Evolutionary conservation across 2,797 vertebrate genomes (phyloP), one percentile per base, ranked within the genome.

Genomic region (Scleropages formosus): DNA sequence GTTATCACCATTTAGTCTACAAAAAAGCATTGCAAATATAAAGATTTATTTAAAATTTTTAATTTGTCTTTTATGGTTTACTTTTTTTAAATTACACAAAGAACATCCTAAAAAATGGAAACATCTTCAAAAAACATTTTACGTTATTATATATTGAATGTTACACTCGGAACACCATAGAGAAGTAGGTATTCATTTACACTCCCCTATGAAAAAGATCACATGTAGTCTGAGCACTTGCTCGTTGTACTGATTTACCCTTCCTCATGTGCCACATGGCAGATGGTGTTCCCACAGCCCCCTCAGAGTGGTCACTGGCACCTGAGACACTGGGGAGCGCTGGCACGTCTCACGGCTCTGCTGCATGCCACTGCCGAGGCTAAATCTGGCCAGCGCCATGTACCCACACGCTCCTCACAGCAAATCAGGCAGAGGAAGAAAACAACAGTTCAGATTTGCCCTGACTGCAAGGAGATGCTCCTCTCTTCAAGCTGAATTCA

Each of bases 201-300:
- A n/a, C n/a, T n/a, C n/a, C n/a, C n/a, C n/a, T n/a, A n/a, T n/a
- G n/a, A n/a, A n/a, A n/a, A n/a, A n/a, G n/a, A n/a, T n/a, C n/a
- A n/a, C n/a, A n/a, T n/a, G n/a, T n/a, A n/a, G 89, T 82, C 86
- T 85, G 81, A 82, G 85, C 86, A 89, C 88, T 88, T 90, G 88
- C 88, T n/a, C n/a, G n/a, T n/a, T 84, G 80, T 80, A 75, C 80
- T 81, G 85, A 86, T 87, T 86, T 84, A 78, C 81, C 85, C 85
- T 78, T 71, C 44, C 31, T 62, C 44, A 62, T 20, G 20, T 31
- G 31, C 39, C 82, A 84, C 78, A 80, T 74, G 80, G 83, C 90
- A 92, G 90, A 90, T 90, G 90, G 89, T 90, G 72, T 39, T 72
- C 71, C 75, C 77, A 24, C 24, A 22, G 71, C 73, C 72, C 72